Evolutionary conservation across 2,888 invertebrate genomes (phyloP).

Genomic region (Sympetrum striolatum): DNA sequence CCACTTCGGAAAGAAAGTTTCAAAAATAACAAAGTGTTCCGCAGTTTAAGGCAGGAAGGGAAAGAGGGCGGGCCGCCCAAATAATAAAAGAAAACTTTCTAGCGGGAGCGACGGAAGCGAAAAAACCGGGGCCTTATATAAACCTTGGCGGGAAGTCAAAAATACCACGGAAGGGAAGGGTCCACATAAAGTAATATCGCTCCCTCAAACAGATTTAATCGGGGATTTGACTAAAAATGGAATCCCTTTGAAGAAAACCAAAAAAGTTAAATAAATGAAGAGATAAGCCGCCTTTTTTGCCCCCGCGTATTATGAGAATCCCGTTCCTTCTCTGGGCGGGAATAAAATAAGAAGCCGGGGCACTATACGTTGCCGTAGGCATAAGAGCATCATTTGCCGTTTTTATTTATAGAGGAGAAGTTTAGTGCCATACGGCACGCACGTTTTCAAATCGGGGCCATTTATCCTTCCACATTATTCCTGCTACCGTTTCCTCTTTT

Average conservation of each 20-base stretch:
- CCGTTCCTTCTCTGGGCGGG: neutral
- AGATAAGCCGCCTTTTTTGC: neutral
- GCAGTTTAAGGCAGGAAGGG: neutral
- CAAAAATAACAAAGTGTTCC: neutral
- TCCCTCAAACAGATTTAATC: neutral
- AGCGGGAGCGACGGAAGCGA: neutral
- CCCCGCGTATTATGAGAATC: neutral
- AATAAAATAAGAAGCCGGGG: neutral
- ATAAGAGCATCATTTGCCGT: slow-evolving; percentile 29
- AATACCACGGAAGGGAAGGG: neutral
- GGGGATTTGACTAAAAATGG: neutral
- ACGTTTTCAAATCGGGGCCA: slow-evolving; percentile 8
- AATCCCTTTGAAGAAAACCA: neutral
- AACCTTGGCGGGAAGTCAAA: neutral
- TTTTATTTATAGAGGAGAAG: slow-evolving; percentile 40
- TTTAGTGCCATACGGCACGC: slow-evolving; percentile 35
- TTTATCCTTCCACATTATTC: slow-evolving; percentile 37
- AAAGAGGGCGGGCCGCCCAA: neutral
- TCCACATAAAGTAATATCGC: neutral
- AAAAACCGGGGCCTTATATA: neutral
- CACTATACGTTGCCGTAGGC: neutral
- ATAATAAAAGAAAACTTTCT: neutral
- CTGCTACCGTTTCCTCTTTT: neutral
- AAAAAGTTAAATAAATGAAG: neutral
- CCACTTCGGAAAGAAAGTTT: neutral